Conservation (phyloP, 2,888 invertebrate species). For the Yponomeuta cagnagella region DNA sequence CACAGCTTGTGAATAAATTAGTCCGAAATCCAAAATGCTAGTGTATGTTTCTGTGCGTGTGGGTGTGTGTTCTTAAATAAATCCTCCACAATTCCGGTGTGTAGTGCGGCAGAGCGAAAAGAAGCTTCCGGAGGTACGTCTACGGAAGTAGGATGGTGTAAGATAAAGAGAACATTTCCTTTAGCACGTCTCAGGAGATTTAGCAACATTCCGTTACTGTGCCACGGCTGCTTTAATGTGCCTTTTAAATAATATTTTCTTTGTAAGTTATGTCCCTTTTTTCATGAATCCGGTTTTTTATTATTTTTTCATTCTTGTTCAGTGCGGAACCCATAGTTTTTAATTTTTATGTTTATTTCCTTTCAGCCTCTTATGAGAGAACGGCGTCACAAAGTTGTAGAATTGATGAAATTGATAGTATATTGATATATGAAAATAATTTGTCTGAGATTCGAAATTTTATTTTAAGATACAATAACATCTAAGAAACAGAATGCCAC, state of each 20-base stretch:
- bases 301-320: too few relatives aligned
- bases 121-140: slow-evolving; percentile 56
- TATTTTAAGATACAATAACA: too few relatives aligned
- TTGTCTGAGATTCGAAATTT: too few relatives aligned
- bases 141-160: slow-evolving; percentile 69
- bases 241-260: background rate
- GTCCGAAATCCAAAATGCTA: background rate
- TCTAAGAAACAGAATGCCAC: too few relatives aligned
- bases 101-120: slow-evolving; percentile 56
- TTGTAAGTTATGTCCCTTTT: background rate
- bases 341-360: background rate
- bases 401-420: too few relatives aligned
- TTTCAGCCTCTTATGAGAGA: too few relatives aligned
- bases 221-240: background rate
- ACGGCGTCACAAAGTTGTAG: too few relatives aligned
- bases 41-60: background rate
- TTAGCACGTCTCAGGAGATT: slow-evolving; percentile 62
- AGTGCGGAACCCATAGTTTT: background rate
- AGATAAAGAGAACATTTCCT: slow-evolving; percentile 75
- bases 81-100: slow-evolving; percentile 60
- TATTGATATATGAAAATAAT: too few relatives aligned
- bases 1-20: too few relatives aligned
- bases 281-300: background rate
- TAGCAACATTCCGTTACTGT: slow-evolving; percentile 53
- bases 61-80: slow-evolving; percentile 46